phyloP scores from a whole-genome alignment of 1,140 invertebrate species.

The Aphidius gifuensis region DNA sequence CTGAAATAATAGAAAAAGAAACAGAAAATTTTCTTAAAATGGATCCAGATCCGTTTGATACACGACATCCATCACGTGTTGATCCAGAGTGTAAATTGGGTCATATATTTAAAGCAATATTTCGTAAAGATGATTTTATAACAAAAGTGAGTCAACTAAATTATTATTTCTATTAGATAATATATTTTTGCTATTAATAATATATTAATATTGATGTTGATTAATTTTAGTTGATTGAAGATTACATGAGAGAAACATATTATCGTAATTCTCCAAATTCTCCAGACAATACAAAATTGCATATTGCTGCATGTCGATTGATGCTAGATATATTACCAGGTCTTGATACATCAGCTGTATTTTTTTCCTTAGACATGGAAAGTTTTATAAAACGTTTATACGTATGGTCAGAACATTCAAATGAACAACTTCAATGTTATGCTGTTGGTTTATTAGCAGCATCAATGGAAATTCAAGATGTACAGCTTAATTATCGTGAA shows the following conservation, averaged over 20 bases:
- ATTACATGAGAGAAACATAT: slow-evolving; percentile 81
- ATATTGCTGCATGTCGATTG: slow-evolving; percentile 83
- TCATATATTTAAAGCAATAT: slow-evolving; percentile 85
- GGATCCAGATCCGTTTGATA: slow-evolving; percentile 97
- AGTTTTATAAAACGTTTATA: slow-evolving; percentile 81
- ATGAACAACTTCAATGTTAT: slow-evolving; percentile 89
- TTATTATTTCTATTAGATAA: not conserved
- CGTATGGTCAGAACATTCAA: slow-evolving; percentile 81
- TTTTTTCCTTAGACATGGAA: slow-evolving; percentile 76
- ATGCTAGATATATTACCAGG: slow-evolving; percentile 91
- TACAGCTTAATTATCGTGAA: slow-evolving; percentile 85
- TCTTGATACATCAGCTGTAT: slow-evolving; percentile 90
- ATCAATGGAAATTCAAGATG: slow-evolving; percentile 95
- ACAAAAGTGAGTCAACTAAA: slow-evolving; percentile 65
- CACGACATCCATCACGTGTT: slow-evolving; percentile 88
- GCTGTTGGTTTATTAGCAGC: slow-evolving; percentile 89
- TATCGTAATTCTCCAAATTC: slow-evolving; percentile 67
- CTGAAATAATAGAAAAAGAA: slow-evolving; percentile 81
- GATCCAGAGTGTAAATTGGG: slow-evolving; percentile 90
- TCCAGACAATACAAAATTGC: slow-evolving; percentile 70
- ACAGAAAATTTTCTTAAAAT: slow-evolving; percentile 90
- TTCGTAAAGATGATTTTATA: slow-evolving; percentile 94
- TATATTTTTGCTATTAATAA: not conserved
- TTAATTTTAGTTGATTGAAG: slow-evolving; percentile 69
- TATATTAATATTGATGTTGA: not conserved